Evolutionary conservation across 2,888 invertebrate genomes (phyloP).

Genomic region (Liopterus haemorrhoidalis): DNA sequence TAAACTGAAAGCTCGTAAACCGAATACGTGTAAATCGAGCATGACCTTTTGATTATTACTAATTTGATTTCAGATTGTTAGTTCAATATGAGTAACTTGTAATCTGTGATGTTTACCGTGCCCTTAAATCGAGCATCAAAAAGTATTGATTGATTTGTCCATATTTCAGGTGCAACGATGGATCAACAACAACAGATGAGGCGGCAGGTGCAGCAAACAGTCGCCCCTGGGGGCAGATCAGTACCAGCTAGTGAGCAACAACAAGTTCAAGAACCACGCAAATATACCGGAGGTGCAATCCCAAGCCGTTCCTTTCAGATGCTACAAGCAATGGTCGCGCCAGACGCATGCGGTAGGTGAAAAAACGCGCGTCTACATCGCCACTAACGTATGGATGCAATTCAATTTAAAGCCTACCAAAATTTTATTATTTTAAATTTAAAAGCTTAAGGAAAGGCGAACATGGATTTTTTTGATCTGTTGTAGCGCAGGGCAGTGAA

Average conservation of each 20-base stretch:
- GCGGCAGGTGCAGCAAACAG: too few relatives aligned
- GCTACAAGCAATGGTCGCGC: slow-evolving; percentile 72
- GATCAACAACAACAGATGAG: too few relatives aligned
- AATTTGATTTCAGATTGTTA: too few relatives aligned
- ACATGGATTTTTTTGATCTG: slow-evolving; percentile 33
- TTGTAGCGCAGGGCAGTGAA: slow-evolving; percentile 46
- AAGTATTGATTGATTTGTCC: too few relatives aligned
- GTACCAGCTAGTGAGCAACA: slow-evolving; percentile 64
- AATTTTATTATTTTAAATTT: slow-evolving; percentile 4
- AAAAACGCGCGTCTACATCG: not conserved
- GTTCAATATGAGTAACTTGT: too few relatives aligned
- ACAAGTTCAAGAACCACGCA: slow-evolving; percentile 60
- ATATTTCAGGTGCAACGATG: too few relatives aligned
- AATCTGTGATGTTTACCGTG: too few relatives aligned
- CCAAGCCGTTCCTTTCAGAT: slow-evolving; percentile 76
- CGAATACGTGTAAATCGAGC: too few relatives aligned
- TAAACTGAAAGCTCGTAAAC: too few relatives aligned
- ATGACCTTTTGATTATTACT: too few relatives aligned
- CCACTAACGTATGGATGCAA: not conserved
- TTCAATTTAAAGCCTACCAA: slow-evolving; percentile 18
- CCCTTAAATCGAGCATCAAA: too few relatives aligned
- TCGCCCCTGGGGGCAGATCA: too few relatives aligned
- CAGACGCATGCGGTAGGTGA: slow-evolving; percentile 57
- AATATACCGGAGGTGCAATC: slow-evolving; percentile 71
- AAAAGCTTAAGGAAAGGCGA: slow-evolving; percentile 9